These are phyloP conservation scores for Pectinophora gossypiella DNA, from an alignment of 1,140 invertebrate species.

Conservation along the genomic window DNA sequence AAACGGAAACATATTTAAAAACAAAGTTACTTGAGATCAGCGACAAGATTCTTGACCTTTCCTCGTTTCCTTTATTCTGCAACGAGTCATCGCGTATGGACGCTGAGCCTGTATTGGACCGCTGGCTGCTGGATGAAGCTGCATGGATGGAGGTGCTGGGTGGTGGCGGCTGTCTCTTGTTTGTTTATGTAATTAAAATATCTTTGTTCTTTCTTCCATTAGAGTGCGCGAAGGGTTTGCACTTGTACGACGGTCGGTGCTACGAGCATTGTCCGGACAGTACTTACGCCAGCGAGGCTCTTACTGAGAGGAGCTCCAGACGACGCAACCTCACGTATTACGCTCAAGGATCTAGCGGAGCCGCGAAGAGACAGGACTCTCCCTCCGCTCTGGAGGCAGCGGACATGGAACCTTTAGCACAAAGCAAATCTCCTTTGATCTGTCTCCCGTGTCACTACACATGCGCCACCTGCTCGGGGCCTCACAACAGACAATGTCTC, in stretches of 20 bases:
- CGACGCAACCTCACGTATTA: slow-evolving; percentile 56
- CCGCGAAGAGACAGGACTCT: slow-evolving; percentile 33
- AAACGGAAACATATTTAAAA: not conserved
- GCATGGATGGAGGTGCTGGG: slow-evolving; percentile 68
- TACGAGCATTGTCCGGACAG: slow-evolving; percentile 54
- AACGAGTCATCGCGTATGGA: not conserved
- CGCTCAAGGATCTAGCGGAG: slow-evolving; percentile 21
- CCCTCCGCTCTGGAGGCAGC: slow-evolving; percentile 42
- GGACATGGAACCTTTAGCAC: slow-evolving; percentile 48
- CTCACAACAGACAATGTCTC: slow-evolving; percentile 50
- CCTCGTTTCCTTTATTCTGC: slow-evolving; percentile 33
- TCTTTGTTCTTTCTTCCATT: slow-evolving; percentile 62
- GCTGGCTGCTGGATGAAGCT: slow-evolving; percentile 42
- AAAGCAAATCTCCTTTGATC: slow-evolving; percentile 36
- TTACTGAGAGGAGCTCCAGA: slow-evolving; percentile 54
- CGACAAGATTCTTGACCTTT: slow-evolving; percentile 62
- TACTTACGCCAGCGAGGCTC: slow-evolving; percentile 58
- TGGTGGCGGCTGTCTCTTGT: slow-evolving; percentile 47
- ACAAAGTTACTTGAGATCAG: slow-evolving; percentile 56
- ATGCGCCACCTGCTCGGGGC: slow-evolving; percentile 55
- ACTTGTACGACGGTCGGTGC: slow-evolving; percentile 68
- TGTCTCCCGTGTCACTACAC: slow-evolving; percentile 65
- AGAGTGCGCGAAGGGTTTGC: slow-evolving; percentile 72
- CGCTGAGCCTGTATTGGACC: slow-evolving; percentile 7
- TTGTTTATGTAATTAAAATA: slow-evolving; percentile 48